These are phyloP conservation scores for Heliconius hortense DNA, from an alignment of 2,888 invertebrate species.

Conservation along the genomic window DNA sequence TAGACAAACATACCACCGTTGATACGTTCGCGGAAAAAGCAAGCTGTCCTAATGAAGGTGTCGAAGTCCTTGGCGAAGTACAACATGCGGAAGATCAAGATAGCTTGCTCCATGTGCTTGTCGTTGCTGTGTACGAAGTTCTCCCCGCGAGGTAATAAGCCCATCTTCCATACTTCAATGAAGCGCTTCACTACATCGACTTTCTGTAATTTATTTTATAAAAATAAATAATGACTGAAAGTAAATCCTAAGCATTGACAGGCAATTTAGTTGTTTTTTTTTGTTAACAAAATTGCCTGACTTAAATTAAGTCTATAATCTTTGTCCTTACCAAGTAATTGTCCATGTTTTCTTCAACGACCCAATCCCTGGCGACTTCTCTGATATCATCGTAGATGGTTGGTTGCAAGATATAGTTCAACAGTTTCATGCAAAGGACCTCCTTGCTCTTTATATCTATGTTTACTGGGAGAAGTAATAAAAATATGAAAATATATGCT, in stretches of 20 bases:
- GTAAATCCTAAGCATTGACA: not conserved
- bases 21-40: conserved; percentile 86
- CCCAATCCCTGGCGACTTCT: conserved; percentile 82
- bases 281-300: not conserved
- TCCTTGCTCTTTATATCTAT: conserved; percentile 80
- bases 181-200: conserved; percentile 82
- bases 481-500: not conserved
- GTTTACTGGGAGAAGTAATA: conserved; percentile 61
- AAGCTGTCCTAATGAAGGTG: conserved; percentile 85
- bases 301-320: not conserved
- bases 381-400: conserved; percentile 82
- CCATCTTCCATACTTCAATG: conserved; percentile 78
- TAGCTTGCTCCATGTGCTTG: conserved; percentile 83
- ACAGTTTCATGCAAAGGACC: conserved; percentile 79
- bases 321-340: conserved; percentile 76
- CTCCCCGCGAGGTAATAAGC: conserved; percentile 81
- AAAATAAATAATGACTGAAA: not conserved
- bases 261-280: not conserved
- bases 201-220: conserved; percentile 61
- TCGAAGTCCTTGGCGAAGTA: conserved; percentile 87
- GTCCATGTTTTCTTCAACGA: conserved; percentile 81
- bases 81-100: conserved; percentile 83
- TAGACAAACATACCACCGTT: conserved; percentile 89
- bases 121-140: conserved; percentile 84
- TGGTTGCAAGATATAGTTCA: conserved; percentile 83